A percentile compares a stretch with the other conserved stretches of the same genome.
Evolutionary conservation across 1,140 invertebrate genomes (phyloP).

Genomic region (Drosophila melanogaster): DNA sequence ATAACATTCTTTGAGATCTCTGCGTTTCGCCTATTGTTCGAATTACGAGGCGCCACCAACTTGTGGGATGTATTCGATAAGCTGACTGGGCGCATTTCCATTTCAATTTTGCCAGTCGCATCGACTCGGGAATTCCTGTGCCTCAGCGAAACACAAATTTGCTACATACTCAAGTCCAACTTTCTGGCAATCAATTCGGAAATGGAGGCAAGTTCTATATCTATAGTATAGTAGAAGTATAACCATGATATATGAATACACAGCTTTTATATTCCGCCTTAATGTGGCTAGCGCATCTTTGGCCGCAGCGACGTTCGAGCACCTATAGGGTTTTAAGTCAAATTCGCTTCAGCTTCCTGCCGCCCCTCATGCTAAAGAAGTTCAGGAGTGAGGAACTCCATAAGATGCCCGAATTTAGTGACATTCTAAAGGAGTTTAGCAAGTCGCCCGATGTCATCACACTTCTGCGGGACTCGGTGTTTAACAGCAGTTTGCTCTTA

Average conservation of each 20-base stretch:
- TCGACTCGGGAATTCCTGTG: conserved; percentile 25
- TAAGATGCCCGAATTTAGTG: neutral
- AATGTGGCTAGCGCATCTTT: conserved; percentile 26
- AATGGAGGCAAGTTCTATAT: conserved; percentile 29
- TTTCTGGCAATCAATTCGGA: conserved; percentile 43
- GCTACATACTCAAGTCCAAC: conserved; percentile 6
- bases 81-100: conserved; percentile 23
- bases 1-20: conserved; percentile 9
- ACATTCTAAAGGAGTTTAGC: conserved; percentile 13
- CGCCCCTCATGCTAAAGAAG: conserved; percentile 31
- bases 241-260: neutral
- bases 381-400: conserved; percentile 4
- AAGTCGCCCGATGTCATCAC: neutral
- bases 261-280: conserved; percentile 34
- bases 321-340: conserved; percentile 3
- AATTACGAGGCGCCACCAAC: neutral
- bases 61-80: neutral
- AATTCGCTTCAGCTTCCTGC: conserved; percentile 32
- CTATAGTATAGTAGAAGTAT: neutral
- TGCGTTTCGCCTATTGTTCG: conserved; percentile 15
- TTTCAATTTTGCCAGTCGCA: neutral
- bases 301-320: conserved; percentile 17
- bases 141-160: conserved; percentile 23
- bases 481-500: conserved; percentile 37
- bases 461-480: conserved; percentile 33